Evolutionary conservation across 2,888 invertebrate species (phyloP).

Genomic region (Nineta flava): DNA sequence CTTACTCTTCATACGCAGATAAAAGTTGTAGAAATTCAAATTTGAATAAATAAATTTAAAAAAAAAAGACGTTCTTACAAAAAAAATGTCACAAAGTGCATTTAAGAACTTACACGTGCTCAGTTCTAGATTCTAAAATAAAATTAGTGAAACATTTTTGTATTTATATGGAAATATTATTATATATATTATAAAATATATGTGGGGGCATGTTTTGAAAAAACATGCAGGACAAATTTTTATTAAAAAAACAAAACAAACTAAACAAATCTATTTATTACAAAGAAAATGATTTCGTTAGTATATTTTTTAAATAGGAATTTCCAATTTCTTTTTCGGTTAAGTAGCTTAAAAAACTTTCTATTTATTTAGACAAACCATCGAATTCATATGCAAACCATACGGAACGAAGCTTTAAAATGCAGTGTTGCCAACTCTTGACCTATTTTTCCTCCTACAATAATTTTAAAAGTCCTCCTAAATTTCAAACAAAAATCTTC

Average conservation of each 20-base stretch:
- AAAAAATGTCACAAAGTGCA: background rate
- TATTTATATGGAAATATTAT: background rate
- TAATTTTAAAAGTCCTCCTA: no score
- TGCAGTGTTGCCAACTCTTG: no score
- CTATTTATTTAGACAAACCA: no score
- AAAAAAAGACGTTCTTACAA: background rate
- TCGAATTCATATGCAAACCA: no score
- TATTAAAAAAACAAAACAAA: background rate
- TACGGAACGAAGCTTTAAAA: no score
- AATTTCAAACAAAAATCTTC: no score
- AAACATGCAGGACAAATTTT: background rate
- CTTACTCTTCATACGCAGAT: background rate
- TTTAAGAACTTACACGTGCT: conserved; percentile 6
- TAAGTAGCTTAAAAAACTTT: background rate
- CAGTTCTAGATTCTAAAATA: conserved; percentile 8
- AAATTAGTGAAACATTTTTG: background rate
- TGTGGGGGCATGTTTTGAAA: no score
- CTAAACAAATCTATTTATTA: background rate
- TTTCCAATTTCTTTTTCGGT: background rate
- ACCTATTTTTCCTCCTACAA: no score
- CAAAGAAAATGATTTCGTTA: background rate
- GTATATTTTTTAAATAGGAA: background rate
- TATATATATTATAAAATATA: background rate
- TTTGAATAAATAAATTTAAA: background rate
- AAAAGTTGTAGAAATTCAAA: background rate